Evolutionary conservation across 2,797 vertebrate genomes (phyloP), one percentile per base, ranked within the genome.

Genomic region (Xenentodon cancila): DNA sequence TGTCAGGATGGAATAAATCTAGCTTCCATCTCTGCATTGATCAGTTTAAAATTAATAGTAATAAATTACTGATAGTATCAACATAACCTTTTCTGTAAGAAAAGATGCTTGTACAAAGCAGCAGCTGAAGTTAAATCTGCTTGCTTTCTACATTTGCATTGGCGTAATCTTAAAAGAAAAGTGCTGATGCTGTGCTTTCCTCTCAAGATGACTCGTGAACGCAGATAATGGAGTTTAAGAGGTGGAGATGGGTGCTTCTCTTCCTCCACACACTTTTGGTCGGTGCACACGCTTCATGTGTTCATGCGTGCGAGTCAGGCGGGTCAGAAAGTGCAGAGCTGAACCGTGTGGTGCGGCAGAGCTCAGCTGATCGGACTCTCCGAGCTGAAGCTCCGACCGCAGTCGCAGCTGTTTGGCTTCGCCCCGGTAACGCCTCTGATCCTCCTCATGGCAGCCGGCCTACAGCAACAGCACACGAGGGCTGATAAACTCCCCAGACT

Each of bases 351-450:
- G 80, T 25, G 58, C 49, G 54, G 62, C 51, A 3, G 30, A 15
- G 53, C 75, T 82, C 81, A 84, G 85, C 87, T 84, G 87, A 89
- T 84, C 55, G 66, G 51, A 64, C 73, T 70, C 30, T 32, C 30
- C 7, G 30, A 32, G 30, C 30, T 32, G 30, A 32, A 15, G 62
- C 77, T 64, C 11, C 46, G 30, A 79, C 81, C 75, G 15, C 76
- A 64, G 69, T 63, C 67, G 65, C 85, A 86, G 82, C 83, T 86
- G 85, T 77, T 82, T 4, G 42, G 59, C 78, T 76, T 77, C 75
- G 71, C 72, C 66, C 63, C 45, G 52, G 66, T 47, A 59, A 67
- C 13, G 58, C 68, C 73, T 68, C 74, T 37, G 55, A 60, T 68
- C 76, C 75, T 47, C 71, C 64, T 40, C 5, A 16, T 79, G 77